Evolutionary conservation across 2,797 vertebrate species (phyloP).

Genomic region (Varecia variegata): DNA sequence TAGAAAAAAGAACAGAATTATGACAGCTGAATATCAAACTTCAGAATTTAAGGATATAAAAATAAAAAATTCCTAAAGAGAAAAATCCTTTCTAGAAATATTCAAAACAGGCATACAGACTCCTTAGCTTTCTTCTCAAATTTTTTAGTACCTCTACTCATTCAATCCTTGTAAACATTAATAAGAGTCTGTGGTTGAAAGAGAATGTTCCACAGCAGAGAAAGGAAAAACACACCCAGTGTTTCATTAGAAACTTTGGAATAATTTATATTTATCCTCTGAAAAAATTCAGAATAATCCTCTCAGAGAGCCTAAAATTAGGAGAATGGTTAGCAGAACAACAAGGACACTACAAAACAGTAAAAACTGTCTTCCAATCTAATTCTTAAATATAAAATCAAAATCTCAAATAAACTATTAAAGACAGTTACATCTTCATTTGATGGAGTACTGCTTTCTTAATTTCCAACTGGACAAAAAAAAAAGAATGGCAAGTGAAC

Average conservation of each 20-base stretch:
- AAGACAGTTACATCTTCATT: neutral
- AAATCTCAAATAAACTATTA: neutral
- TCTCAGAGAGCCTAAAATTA: constrained; percentile 19
- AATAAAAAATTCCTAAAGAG: constrained; percentile 7
- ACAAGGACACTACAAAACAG: neutral
- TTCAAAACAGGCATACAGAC: constrained; percentile 12
- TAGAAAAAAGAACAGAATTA: neutral
- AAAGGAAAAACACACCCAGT: constrained; percentile 45
- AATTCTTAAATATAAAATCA: constrained; percentile 5
- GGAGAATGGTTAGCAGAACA: neutral
- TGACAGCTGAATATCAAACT: neutral
- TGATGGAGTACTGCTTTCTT: constrained; percentile 3
- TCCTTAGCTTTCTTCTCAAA: neutral
- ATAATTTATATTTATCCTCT: constrained; percentile 13
- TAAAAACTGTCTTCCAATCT: neutral
- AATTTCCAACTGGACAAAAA: constrained; percentile 54
- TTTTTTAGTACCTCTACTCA: constrained; percentile 11
- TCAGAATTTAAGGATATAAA: constrained; percentile 36
- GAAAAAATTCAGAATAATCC: constrained; percentile 29
- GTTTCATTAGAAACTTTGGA: constrained; percentile 50
- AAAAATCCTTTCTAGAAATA: constrained; percentile 50
- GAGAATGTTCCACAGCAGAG: constrained; percentile 28
- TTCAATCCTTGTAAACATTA: constrained; percentile 40
- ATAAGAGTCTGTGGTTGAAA: constrained; percentile 40
- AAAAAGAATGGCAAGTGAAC: constrained; percentile 36